Base-by-base conservation (phyloP, 1,140 invertebrate genomes). In the Drosophila setifemur region DNA sequence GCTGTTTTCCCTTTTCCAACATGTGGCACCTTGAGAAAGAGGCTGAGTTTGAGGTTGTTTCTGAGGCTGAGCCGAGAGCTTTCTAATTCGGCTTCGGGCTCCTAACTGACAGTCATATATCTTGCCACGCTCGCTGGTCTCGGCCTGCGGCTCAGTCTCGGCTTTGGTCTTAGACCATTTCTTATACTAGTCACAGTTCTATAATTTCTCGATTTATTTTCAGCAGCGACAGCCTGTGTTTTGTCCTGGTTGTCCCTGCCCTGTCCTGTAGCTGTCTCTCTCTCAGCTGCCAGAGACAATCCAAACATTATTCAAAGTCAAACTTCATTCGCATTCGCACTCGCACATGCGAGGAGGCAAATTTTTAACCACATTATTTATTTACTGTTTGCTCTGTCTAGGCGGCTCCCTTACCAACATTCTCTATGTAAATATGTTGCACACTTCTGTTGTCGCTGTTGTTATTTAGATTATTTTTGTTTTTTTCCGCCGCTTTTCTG, bases 351-450 rank as follows among this genome's bases (percentile, higher is more conserved):
- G 78, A 68, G 61, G 43, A 72, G 53, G 67, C 57, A 86, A 86
- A 86, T 82, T 86, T 86, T 86, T 87, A 86, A 86, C 81, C 81
- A 86, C 81, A 86, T 86, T 86, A 86, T 86, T 86, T 86, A 86
- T 86, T 86, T 87, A 87, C 82, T 87, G 81, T 75, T 78, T 49
- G 52, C 66, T 49, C 43, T 55, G 68, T 57, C 61, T 53, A 63
- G 37, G 40, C 66, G 40, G 28, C 35, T 31, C 18, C 45, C n/a
- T 7, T 4, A 14, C 37, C 1, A 8, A 31, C 31, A 18, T 14
- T 16, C n/a, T 7, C 47, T 75, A 66, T 85, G 81, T 60, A 76
- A 81, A 86, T 86, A 69, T 86, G 75, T 61, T 86, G 75, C 75
- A 79, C 79, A 79, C 66, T 85, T 71, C 52, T 44, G 57, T 48